Base-by-base conservation (phyloP, 2,113 vertebrate genomes). In the Tiliqua scincoides region DNA sequence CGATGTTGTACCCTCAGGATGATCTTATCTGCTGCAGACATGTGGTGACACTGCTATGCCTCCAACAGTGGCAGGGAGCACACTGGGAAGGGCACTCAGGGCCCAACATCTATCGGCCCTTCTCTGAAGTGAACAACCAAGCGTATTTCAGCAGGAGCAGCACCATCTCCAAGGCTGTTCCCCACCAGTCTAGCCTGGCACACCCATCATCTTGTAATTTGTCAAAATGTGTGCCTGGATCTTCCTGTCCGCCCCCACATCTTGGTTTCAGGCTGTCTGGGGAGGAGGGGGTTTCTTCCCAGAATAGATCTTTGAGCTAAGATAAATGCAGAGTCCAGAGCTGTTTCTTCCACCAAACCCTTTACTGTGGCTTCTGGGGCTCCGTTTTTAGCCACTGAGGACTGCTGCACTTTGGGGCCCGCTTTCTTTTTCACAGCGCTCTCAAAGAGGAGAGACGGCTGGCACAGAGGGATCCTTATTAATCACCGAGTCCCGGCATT, bases 231-330 rank as follows among this genome's bases (percentile, higher is more conserved):
- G 70, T 5, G 1, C 65, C 82, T 1, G 0, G 2, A 0, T 10
- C 1, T 2, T 74, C 85, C 17, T 12, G 0, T 35, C 78, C 85
- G 8, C 79, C 43, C 32, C 27, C 32, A 25, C 74, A 1, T 21
- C 75, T 0, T 0, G 10, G 25, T 27, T 20, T 35, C 30, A 75
- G 83, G 30, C 71, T 0, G 30, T 84, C 85, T 79, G 70, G 32
- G 40, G 4, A n/a, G n/a, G n/a, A n/a, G n/a, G 30, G 71, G 82
- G 61, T 35, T 23, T 0, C 15, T 82, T 89, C 88, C 85, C 87
- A 52, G 81, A 77, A 78, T 20, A 37, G 0, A 4, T 0, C 88
- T 92, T 79, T 74, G 90, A 86, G 72, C 90, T 71, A 70, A 88
- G 85, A 85, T 32, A 35, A 77, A 11, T 14, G 74, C n/a, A n/a